A percentile compares a stretch with the other conserved stretches of the same genome.
phyloP scores from a whole-genome alignment of 2,113 vertebrate species.

The Aegotheles bennettii region DNA sequence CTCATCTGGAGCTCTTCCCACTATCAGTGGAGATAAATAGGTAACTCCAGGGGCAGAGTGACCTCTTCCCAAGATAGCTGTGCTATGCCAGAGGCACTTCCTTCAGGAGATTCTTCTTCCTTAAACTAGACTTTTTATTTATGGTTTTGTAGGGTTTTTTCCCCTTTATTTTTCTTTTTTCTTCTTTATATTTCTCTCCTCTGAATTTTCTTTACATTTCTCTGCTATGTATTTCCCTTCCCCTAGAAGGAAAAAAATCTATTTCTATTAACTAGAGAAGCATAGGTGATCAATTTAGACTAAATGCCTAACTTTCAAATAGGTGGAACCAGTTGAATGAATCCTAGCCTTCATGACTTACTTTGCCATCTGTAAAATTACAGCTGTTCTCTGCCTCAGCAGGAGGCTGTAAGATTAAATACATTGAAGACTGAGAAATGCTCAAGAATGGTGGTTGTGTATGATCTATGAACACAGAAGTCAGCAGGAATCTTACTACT shows the following conservation, averaged over 20 bases:
- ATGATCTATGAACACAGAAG: not conserved
- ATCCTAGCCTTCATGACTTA: not conserved
- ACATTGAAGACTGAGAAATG: not conserved
- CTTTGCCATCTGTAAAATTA: not conserved
- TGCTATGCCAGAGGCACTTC: not conserved
- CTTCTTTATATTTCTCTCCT: not conserved
- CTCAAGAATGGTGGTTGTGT: not conserved
- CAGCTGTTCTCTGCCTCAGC: not conserved
- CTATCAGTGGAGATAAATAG: not conserved
- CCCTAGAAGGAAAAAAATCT: not conserved
- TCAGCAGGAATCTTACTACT: not conserved
- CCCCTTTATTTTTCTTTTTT: not conserved
- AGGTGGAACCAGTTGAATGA: not conserved
- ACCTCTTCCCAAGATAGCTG: not conserved
- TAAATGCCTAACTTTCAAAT: not conserved
- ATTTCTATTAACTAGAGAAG: not conserved
- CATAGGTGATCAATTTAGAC: not conserved
- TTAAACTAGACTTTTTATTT: not conserved
- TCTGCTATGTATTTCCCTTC: not conserved
- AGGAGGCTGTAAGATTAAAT: not conserved
- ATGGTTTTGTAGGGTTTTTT: fast-evolving
- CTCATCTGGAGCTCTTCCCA: not conserved
- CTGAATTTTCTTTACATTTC: too few species aligned
- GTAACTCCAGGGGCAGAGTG: not conserved
- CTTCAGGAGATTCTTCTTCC: not conserved